A percentile compares a stretch with the other conserved stretches of the same genome.
Conservation (phyloP, 2,113 vertebrate species). For the Phyllopteryx taeniolatus region DNA sequence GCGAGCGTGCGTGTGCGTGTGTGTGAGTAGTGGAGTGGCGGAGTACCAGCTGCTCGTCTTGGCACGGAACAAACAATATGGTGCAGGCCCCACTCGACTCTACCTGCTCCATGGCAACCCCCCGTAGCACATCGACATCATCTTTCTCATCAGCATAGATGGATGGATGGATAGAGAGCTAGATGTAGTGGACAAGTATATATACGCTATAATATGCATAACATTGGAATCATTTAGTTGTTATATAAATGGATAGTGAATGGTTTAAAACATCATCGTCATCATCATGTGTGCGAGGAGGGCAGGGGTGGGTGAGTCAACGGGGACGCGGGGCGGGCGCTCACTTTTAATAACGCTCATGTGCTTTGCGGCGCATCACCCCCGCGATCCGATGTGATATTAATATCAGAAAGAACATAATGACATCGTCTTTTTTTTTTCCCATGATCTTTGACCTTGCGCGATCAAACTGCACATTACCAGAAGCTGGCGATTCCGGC, state of each 20-base stretch:
- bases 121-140: constrained; percentile 9
- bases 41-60: constrained; percentile 66
- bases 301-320: neutral
- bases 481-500: too few relatives aligned
- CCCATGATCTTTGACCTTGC: neutral
- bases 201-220: neutral
- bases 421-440: neutral
- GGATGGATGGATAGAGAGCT: too few relatives aligned
- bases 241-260: neutral
- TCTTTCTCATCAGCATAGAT: neutral
- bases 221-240: too few relatives aligned
- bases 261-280: neutral
- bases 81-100: constrained; percentile 24
- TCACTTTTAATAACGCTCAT: constrained; percentile 25
- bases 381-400: neutral
- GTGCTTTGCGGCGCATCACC: constrained; percentile 3
- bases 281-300: neutral
- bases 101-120: constrained; percentile 43
- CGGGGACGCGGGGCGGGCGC: neutral
- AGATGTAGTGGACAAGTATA: too few relatives aligned
- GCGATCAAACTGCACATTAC: neutral
- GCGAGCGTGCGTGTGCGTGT: constrained; percentile 28
- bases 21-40: neutral
- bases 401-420: neutral
- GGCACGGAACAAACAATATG: constrained; percentile 62